Conservation (phyloP, 2,888 invertebrate species). For the Phyto melanocephala region DNA sequence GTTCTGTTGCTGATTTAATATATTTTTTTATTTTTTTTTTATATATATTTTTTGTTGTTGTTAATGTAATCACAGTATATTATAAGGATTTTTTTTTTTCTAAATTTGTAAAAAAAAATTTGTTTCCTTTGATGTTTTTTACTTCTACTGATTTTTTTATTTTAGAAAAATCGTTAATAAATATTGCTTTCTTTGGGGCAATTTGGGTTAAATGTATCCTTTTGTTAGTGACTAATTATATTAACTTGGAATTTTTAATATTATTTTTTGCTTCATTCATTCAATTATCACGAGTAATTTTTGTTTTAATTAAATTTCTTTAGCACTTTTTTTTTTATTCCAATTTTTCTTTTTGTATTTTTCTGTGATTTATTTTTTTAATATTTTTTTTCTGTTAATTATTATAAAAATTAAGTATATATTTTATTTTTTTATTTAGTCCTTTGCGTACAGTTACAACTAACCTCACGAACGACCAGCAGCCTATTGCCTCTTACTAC, state of each 20-base stretch:
- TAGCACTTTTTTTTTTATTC: conserved; percentile 35
- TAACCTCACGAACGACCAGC: conserved; percentile 75
- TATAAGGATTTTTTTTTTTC: background rate
- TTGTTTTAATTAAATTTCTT: conserved; percentile 25
- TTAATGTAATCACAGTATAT: background rate
- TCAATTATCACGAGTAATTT: background rate
- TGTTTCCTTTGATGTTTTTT: background rate
- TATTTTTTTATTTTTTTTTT: background rate
- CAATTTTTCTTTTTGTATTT: background rate
- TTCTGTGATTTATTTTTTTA: conserved; percentile 30
- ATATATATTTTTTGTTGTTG: conserved; percentile 15
- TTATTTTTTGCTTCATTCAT: background rate
- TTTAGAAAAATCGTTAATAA: conserved; percentile 38
- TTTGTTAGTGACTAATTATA: background rate
- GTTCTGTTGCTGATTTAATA: background rate
- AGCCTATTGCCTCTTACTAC: conserved; percentile 69
- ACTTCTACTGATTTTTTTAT: background rate
- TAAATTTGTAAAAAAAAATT: background rate
- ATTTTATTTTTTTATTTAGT: conserved; percentile 15
- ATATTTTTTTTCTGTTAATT: conserved; percentile 13
- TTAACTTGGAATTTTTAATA: conserved; percentile 6
- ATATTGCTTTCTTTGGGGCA: conserved; percentile 20
- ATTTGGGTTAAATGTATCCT: background rate
- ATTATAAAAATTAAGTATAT: conserved; percentile 17
- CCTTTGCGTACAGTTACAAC: conserved; percentile 60